These are phyloP conservation scores for Eristalinus sepulchralis DNA, from an alignment of 2,888 invertebrate genomes.

Conservation along the genomic window DNA sequence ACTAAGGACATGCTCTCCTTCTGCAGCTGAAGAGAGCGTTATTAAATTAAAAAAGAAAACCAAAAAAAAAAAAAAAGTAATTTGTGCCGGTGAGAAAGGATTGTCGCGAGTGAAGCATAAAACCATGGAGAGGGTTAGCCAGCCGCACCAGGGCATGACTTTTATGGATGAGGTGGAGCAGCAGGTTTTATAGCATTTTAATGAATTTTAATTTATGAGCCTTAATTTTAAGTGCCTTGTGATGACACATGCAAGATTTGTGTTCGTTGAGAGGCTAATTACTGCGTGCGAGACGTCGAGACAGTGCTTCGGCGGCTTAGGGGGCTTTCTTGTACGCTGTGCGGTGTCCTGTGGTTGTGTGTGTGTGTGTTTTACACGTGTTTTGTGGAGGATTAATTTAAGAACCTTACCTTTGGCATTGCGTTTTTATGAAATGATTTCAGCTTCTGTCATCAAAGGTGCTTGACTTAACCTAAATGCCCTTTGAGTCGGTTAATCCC, in stretches of 20 bases:
- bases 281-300: constrained; percentile 8
- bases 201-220: constrained; percentile 44
- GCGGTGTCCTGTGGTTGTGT: not conserved
- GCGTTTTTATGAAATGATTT: no score
- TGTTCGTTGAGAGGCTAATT: constrained; percentile 25
- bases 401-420: no score
- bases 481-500: no score
- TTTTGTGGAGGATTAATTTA: not conserved
- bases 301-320: not conserved
- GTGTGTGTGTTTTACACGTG: not conserved
- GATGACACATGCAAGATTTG: constrained; percentile 41
- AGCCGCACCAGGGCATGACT: not conserved
- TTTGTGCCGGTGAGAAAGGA: not conserved
- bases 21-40: not conserved
- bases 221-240: constrained; percentile 39
- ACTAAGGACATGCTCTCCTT: constrained; percentile 22
- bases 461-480: no score
- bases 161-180: not conserved
- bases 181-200: constrained; percentile 34
- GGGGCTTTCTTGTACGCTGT: not conserved
- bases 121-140: not conserved
- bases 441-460: no score
- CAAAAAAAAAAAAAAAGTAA: not conserved
- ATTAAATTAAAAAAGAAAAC: constrained; percentile 1
- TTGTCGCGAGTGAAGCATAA: not conserved